These are phyloP conservation scores for Sceliomorpha sp. DNA, from an alignment of 2,888 invertebrate species.

Conservation along the genomic window DNA sequence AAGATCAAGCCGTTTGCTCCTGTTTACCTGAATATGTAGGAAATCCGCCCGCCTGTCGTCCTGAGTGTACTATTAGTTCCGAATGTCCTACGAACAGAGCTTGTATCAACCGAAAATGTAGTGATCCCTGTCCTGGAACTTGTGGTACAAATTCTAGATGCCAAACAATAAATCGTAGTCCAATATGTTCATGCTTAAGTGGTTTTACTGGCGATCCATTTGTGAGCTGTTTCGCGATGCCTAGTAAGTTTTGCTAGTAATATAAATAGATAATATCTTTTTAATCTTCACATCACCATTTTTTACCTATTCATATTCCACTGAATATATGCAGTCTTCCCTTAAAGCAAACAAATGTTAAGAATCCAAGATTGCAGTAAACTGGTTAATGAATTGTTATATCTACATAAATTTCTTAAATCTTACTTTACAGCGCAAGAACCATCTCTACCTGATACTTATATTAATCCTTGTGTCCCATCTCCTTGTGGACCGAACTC, in stretches of 20 bases:
- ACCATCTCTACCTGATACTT: constrained; percentile 16
- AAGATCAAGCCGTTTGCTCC: constrained; percentile 81
- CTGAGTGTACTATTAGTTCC: constrained; percentile 84
- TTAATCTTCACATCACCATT: no score
- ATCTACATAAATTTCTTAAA: no score
- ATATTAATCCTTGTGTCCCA: constrained; percentile 83
- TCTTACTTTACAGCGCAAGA: constrained; percentile 22
- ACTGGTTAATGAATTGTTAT: no score
- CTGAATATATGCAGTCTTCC: no score
- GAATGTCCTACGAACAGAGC: constrained; percentile 84
- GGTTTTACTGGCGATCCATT: constrained; percentile 87
- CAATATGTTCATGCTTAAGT: constrained; percentile 87
- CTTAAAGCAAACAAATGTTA: no score
- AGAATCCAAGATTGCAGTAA: no score
- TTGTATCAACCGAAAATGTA: constrained; percentile 86
- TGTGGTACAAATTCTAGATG: constrained; percentile 89
- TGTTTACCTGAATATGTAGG: constrained; percentile 81
- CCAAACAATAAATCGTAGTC: constrained; percentile 88
- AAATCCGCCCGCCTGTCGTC: constrained; percentile 84
- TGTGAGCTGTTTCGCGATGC: constrained; percentile 84
- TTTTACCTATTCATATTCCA: no score
- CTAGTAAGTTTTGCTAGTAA: constrained; percentile 33
- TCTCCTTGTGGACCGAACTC: constrained; percentile 89
- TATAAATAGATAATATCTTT: no score
- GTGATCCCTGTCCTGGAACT: constrained; percentile 90